phyloP scores from a whole-genome alignment of 2,113 vertebrate species.

The Rhinoptilus africanus region DNA sequence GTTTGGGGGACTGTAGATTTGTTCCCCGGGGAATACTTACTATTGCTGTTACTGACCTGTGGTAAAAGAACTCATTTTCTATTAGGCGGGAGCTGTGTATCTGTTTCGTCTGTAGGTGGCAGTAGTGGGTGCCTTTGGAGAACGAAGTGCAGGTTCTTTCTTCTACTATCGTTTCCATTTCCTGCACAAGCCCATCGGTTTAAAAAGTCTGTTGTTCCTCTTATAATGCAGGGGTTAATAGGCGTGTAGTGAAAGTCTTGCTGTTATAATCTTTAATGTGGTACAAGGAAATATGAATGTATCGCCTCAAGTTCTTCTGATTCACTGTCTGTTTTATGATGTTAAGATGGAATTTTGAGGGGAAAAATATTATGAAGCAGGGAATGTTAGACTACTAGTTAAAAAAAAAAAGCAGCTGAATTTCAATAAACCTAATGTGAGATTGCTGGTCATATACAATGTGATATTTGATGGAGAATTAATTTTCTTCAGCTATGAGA shows the following conservation, averaged over 20 bases:
- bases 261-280: not conserved
- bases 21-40: rapidly evolving
- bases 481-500: not conserved
- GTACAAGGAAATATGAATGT: not conserved
- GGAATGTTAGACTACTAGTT: not conserved
- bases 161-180: not conserved
- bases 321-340: not conserved
- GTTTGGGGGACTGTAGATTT: not conserved
- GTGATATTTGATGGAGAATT: not conserved
- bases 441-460: not conserved
- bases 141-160: not conserved
- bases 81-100: not conserved
- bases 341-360: not conserved
- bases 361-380: not conserved
- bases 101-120: constrained; percentile 33
- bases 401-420: not conserved
- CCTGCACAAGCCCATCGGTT: not conserved
- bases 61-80: not conserved
- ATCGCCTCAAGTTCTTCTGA: not conserved
- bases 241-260: not conserved
- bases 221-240: not conserved
- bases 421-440: not conserved
- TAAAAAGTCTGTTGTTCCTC: not conserved
- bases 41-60: not conserved
- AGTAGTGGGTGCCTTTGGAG: constrained; percentile 3